These are phyloP conservation scores for Antheraea pernyi DNA, from an alignment of 1,140 invertebrate species.

Conservation along the genomic window DNA sequence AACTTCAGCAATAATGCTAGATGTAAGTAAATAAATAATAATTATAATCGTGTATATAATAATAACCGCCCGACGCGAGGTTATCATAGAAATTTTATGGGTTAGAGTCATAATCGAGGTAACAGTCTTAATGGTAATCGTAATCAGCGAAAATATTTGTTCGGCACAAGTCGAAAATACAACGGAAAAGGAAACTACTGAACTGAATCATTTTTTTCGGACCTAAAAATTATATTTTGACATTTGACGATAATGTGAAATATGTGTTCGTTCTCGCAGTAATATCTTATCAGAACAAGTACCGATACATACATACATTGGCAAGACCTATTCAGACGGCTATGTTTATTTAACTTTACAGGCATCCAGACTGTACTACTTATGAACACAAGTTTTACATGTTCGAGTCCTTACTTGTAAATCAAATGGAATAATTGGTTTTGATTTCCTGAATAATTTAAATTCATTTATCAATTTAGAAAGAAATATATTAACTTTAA, in stretches of 20 bases:
- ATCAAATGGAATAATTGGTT: conserved; percentile 18
- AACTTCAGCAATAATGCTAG: neutral
- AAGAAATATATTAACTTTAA: conserved; percentile 16
- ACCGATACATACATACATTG: neutral
- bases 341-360: neutral
- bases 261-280: conserved; percentile 8
- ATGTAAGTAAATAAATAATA: conserved; percentile 9
- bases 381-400: conserved; percentile 17
- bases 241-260: neutral
- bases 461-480: conserved; percentile 9
- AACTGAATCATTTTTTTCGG: conserved; percentile 19
- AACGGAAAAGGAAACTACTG: neutral
- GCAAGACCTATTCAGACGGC: conserved; percentile 6
- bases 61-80: neutral
- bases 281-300: neutral
- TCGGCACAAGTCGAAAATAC: neutral
- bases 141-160: conserved; percentile 2
- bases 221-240: conserved; percentile 15
- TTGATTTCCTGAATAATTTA: conserved; percentile 19
- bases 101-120: neutral
- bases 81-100: conserved; percentile 6
- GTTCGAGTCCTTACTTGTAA: conserved; percentile 15
- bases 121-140: neutral
- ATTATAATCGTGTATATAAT: conserved; percentile 5
- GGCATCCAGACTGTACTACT: neutral